These are phyloP conservation scores for Hemicentrotus pulcherrimus DNA, from an alignment of 35 echinoderm and acorn worm genomes.

Conservation along the genomic window DNA sequence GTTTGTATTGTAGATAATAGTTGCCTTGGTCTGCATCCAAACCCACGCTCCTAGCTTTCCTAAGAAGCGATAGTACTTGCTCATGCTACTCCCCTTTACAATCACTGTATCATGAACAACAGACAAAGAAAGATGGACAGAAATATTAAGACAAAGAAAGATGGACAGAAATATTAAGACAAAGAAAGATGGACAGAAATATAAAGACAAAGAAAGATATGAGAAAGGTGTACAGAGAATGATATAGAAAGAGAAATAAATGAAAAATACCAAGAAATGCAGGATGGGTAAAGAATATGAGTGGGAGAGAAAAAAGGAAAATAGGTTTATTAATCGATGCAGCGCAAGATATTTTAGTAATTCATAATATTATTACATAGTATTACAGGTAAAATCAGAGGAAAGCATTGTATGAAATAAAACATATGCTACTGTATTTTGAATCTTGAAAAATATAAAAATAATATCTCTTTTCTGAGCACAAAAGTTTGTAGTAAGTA, in stretches of 20 bases:
- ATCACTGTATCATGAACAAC: constrained; percentile 73
- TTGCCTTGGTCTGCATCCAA: constrained; percentile 98
- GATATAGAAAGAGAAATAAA: too few relatives aligned
- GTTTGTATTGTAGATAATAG: constrained; percentile 98
- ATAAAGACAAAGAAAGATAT: not conserved
- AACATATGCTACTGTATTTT: not conserved
- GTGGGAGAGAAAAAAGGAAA: not conserved
- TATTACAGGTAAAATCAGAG: too few relatives aligned
- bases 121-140: not conserved
- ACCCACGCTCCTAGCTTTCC: constrained; percentile 92
- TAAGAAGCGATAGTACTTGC: constrained; percentile 97
- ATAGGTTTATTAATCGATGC: not conserved
- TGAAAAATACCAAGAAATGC: too few relatives aligned
- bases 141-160: not conserved
- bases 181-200: not conserved
- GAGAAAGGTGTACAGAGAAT: not conserved
- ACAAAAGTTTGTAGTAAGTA: not conserved
- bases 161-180: not conserved
- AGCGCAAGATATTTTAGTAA: not conserved
- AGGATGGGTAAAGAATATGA: too few relatives aligned
- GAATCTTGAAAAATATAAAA: not conserved
- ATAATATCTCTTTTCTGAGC: not conserved
- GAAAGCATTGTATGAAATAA: too few relatives aligned
- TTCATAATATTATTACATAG: too few relatives aligned
- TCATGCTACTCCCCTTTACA: constrained; percentile 93